A percentile compares a stretch with the other conserved stretches of the same genome.
phyloP scores from a whole-genome alignment of 2,888 invertebrate species.

The Lepidonotus clava region DNA sequence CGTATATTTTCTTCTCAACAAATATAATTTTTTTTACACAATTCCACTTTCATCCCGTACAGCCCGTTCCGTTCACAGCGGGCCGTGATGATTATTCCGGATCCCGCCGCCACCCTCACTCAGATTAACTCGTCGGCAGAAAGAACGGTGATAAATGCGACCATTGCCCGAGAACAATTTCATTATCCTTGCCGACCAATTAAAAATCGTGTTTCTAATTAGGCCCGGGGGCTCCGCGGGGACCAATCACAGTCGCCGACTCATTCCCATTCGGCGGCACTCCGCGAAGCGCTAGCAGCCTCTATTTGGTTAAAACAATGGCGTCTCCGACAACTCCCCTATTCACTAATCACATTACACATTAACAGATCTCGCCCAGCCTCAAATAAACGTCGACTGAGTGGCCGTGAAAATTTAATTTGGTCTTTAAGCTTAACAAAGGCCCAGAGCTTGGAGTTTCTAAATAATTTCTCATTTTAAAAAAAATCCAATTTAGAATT shows the following conservation, averaged over 20 bases:
- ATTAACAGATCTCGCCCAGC: not conserved
- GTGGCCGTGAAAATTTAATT: constrained; percentile 31
- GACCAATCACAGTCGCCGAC: constrained; percentile 1
- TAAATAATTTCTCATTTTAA: not conserved
- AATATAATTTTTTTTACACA: too few species aligned
- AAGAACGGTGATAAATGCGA: constrained; percentile 12
- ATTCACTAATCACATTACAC: constrained; percentile 21
- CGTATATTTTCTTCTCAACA: too few species aligned
- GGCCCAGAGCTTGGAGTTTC: not conserved
- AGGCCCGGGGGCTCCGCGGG: constrained; percentile 29
- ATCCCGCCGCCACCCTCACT: constrained; percentile 10
- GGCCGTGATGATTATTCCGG: not conserved
- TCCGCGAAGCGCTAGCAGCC: constrained; percentile 5
- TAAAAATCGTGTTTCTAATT: constrained; percentile 47
- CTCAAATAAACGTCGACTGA: not conserved
- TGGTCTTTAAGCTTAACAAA: constrained; percentile 13
- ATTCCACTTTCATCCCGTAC: too few species aligned
- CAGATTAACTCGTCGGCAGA: not conserved
- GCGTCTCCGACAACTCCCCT: not conserved
- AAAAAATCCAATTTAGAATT: too few species aligned
- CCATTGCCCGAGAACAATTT: constrained; percentile 37
- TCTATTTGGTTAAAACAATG: not conserved
- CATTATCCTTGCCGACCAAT: constrained; percentile 32
- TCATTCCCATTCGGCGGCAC: constrained; percentile 1
- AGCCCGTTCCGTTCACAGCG: constrained; percentile 13